Conservation (phyloP, 2,113 vertebrate species). For the Syrrhaptes paradoxus region DNA sequence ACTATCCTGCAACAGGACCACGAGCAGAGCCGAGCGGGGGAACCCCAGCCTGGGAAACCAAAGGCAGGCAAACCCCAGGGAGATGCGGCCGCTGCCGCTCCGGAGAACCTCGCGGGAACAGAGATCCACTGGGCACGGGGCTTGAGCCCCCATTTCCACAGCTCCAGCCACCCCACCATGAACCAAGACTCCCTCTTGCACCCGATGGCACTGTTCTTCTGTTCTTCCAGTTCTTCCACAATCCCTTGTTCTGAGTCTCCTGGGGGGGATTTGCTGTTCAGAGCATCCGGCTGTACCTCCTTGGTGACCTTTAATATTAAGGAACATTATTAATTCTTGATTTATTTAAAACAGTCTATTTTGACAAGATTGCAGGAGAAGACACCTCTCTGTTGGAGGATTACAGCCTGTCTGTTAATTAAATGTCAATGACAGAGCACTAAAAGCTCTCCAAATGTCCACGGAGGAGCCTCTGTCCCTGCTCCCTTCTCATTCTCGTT, state of each 20-base stretch:
- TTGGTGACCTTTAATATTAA: not conserved
- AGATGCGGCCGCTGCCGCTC: not conserved
- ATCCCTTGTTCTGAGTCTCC: not conserved
- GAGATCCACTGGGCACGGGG: too few species aligned
- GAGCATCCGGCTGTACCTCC: not conserved
- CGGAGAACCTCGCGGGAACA: not conserved
- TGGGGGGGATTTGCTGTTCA: not conserved
- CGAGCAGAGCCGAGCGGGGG: not conserved
- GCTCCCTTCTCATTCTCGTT: not conserved
- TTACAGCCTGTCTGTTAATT: not conserved
- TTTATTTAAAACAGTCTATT: not conserved
- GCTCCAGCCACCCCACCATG: not conserved
- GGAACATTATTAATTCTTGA: not conserved
- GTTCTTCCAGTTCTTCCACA: not conserved
- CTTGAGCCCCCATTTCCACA: not conserved
- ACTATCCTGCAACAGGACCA: not conserved
- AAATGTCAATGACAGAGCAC: not conserved
- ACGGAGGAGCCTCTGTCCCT: not conserved
- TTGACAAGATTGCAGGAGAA: not conserved
- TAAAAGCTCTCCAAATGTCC: not conserved
- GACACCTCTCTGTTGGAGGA: not conserved
- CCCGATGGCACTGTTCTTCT: not conserved
- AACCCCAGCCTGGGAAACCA: not conserved
- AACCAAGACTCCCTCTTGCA: not conserved
- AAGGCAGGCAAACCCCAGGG: not conserved